Percentiles rank a stretch among this genome's conserved stretches.
Evolutionary conservation across 2,113 vertebrate genomes (phyloP).

Genomic region (Tapirus terrestris): DNA sequence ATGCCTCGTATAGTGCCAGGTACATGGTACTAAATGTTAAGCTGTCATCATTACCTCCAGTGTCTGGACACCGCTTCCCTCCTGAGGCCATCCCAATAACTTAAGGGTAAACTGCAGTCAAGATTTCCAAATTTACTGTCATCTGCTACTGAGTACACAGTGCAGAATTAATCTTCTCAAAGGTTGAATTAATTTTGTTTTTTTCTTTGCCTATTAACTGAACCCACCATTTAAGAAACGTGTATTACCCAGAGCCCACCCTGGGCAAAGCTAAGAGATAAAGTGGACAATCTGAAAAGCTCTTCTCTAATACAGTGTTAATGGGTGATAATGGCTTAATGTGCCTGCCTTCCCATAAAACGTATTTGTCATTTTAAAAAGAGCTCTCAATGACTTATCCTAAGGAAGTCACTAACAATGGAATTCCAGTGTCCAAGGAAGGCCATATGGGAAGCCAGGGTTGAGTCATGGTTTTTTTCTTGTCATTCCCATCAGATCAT

Average conservation of each 20-base stretch:
- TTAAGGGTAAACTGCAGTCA: background rate
- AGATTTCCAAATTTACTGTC: background rate
- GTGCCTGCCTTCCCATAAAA: background rate
- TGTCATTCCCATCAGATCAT: background rate
- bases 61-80: background rate
- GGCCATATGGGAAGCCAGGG: background rate
- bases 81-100: background rate
- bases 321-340: constrained; percentile 17
- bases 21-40: background rate
- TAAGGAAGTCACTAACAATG: background rate
- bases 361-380: background rate
- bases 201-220: background rate
- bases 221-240: background rate
- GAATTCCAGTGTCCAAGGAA: background rate
- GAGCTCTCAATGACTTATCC: background rate
- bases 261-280: background rate
- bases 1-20: background rate
- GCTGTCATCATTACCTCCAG: background rate
- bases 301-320: constrained; percentile 37
- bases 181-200: background rate
- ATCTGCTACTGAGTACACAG: background rate
- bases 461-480: background rate
- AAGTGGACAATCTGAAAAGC: background rate
- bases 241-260: background rate
- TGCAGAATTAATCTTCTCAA: background rate